A percentile compares a stretch with the other conserved stretches of the same genome.
Evolutionary conservation across 2,797 vertebrate species (phyloP).

Genomic region (Pseudomugil tenellus): DNA sequence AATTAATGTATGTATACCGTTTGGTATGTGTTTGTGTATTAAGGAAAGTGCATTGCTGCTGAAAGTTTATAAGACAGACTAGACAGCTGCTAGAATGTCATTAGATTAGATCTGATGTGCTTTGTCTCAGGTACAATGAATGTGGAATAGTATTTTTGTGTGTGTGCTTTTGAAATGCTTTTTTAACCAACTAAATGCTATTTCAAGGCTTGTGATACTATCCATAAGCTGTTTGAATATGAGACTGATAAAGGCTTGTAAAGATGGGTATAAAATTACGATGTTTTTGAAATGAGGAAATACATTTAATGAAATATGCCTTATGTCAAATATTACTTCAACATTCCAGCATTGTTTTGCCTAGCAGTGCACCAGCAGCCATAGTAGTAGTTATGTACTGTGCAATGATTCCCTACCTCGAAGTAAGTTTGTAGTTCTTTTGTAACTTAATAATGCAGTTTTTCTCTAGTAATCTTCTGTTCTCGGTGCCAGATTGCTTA

Average conservation of each 20-base stretch:
- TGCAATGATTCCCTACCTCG: neutral
- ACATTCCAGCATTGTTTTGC: neutral
- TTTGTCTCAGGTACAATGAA: conserved; percentile 61
- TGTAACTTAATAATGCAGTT: conserved; percentile 2
- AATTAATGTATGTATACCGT: conserved; percentile 24
- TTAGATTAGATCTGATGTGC: conserved; percentile 14
- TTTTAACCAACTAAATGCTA: conserved; percentile 34
- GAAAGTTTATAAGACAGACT: conserved; percentile 15
- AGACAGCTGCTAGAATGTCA: conserved; percentile 4
- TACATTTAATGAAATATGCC: neutral
- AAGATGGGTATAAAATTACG: conserved; percentile 16
- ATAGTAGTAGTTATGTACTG: neutral
- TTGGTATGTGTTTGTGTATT: conserved; percentile 12
- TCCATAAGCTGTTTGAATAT: neutral
- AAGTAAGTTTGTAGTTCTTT: conserved; percentile 6
- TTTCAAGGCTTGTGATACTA: conserved; percentile 17
- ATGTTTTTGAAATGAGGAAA: conserved; percentile 9
- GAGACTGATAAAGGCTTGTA: neutral
- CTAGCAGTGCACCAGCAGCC: neutral
- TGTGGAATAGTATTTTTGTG: conserved; percentile 24
- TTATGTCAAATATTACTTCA: conserved; percentile 23
- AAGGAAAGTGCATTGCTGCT: conserved; percentile 18
- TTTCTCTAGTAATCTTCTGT: conserved; percentile 6
- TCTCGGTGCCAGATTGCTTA: neutral
- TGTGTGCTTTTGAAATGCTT: neutral